A percentile compares a stretch with the other conserved stretches of the same genome.
Conservation (phyloP, 2,113 vertebrate genomes). For the Pelvicachromis taeniatus region DNA sequence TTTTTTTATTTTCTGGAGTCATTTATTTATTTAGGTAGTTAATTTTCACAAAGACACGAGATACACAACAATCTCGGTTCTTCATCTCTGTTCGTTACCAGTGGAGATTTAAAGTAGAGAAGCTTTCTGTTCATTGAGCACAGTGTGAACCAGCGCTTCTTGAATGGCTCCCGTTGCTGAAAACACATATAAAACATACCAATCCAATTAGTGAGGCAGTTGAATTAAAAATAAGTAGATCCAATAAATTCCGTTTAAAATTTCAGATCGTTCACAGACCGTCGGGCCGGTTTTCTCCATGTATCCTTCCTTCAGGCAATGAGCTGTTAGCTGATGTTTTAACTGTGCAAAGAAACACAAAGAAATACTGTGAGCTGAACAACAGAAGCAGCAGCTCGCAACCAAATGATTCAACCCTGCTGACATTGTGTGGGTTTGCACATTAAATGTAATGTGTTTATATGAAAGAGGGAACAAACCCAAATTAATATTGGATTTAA, state of each 20-base stretch:
- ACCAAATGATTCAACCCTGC: background rate
- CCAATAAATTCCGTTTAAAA: background rate
- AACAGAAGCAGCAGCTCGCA: background rate
- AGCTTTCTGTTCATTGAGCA: constrained; percentile 83
- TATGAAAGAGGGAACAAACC: background rate
- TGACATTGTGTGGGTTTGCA: background rate
- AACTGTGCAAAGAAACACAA: constrained; percentile 69
- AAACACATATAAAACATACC: background rate
- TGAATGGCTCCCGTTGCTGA: constrained; percentile 89
- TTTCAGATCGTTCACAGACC: constrained; percentile 66
- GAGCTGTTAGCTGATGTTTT: constrained; percentile 80
- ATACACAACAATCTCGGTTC: background rate
- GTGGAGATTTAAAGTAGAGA: constrained; percentile 86
- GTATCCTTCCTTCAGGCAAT: constrained; percentile 85
- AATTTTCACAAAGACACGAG: background rate
- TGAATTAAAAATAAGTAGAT: background rate
- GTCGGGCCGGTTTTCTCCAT: constrained; percentile 96
- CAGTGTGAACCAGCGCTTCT: constrained; percentile 88
- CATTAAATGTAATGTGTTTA: background rate
- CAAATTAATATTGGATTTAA: background rate
- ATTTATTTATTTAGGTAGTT: background rate
- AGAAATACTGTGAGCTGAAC: background rate
- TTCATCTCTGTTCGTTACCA: constrained; percentile 75
- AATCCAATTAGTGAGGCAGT: background rate
- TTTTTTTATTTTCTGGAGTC: background rate